phyloP scores from a whole-genome alignment of 1,140 invertebrate genomes.

The Lordiphosa collinella region DNA sequence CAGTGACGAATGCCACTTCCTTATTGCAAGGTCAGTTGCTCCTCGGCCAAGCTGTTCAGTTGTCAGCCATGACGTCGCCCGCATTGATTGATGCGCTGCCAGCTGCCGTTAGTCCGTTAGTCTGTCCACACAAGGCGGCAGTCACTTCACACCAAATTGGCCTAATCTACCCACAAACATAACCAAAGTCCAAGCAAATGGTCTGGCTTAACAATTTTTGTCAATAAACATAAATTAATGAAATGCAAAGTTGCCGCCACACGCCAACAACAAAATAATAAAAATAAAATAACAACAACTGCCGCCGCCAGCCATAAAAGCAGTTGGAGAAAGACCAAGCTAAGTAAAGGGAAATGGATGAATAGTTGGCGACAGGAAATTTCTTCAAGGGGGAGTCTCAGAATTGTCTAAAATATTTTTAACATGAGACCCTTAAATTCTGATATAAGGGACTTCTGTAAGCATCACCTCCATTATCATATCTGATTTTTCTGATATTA shows the following conservation, averaged over 20 bases:
- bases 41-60: neutral
- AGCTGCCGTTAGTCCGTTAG: slow-evolving; percentile 57
- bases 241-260: slow-evolving; percentile 57
- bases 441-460: too few relatives aligned
- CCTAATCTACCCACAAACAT: slow-evolving; percentile 50
- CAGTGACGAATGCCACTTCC: slow-evolving; percentile 71
- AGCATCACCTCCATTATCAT: too few relatives aligned
- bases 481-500: too few relatives aligned
- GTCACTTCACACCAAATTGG: slow-evolving; percentile 67
- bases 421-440: too few relatives aligned
- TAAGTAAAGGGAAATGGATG: too few relatives aligned
- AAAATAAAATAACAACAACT: slow-evolving; percentile 7
- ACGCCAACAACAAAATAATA: slow-evolving; percentile 16
- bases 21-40: slow-evolving; percentile 69
- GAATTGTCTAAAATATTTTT: too few relatives aligned
- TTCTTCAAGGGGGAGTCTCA: too few relatives aligned
- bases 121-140: slow-evolving; percentile 3
- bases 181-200: slow-evolving; percentile 50
- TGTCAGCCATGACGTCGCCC: slow-evolving; percentile 11
- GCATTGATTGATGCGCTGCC: slow-evolving; percentile 72
- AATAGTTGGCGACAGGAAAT: too few relatives aligned
- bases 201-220: slow-evolving; percentile 34
- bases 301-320: slow-evolving; percentile 18
- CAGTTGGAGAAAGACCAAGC: slow-evolving; percentile 10
- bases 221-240: slow-evolving; percentile 77